Base-by-base conservation (phyloP, 2,888 invertebrate genomes). In the Lampropteryx suffumata region DNA sequence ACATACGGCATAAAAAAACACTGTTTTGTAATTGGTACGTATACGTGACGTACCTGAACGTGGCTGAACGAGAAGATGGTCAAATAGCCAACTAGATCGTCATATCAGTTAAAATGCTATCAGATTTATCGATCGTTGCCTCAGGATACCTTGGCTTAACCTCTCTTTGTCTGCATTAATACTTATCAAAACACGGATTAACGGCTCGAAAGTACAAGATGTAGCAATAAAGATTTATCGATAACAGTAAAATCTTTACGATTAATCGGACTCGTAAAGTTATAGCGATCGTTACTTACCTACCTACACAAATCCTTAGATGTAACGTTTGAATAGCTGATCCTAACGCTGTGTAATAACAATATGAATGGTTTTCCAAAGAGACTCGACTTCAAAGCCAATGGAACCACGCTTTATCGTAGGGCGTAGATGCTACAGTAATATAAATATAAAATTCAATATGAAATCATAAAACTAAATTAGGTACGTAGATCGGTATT, bases 91-190 rank as follows among this genome's bases (percentile, higher is more conserved):
- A 17, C n/a, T 27, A 24, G 24, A n/a, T 3, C 13, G n/a, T 21
- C 8, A 21, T 46, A 42, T 37, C 42, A 9, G 12, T 32, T 51
- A 26, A 10, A 14, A 37, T 32, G 13, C 42, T n/a, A n/a, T n/a
- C n/a, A n/a, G 35, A 42, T 48, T 30, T 40, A 44, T 17, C 12
- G 29, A 47, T 30, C 39, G 17, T 32, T 24, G 32, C 33, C 36
- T 57, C 50, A 53, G 63, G 65, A 69, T 67, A 61, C 62, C 56
- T 57, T 57, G 69, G 71, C 73, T 77, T 71, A 73, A 59, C 57
- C 59, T 64, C 59, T 71, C 67, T 75, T 73, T 65, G 66, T 61
- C 67, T 71, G 67, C 72, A 71, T 68, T 70, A 66, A 70, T 75
- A 65, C 58, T 59, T 47, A 57, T 55, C 55, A 44, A 55, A 59